Percentiles rank a stretch among this genome's conserved stretches.
These are phyloP conservation scores for Drosophila meridiana DNA, from an alignment of 2,888 invertebrate species.

Conservation along the genomic window DNA sequence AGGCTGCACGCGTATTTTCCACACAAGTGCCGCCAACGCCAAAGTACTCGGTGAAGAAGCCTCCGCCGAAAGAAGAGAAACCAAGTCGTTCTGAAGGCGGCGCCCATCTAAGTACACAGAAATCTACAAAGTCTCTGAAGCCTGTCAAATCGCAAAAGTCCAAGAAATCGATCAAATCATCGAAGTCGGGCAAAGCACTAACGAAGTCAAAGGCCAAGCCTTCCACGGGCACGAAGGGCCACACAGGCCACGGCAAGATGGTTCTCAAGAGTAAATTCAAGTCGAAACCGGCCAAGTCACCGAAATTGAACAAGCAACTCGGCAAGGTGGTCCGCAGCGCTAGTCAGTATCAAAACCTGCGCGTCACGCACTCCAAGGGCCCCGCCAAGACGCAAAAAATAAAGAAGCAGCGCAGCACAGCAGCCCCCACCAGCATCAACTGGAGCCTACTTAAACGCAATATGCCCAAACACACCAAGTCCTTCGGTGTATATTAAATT, in stretches of 20 bases:
- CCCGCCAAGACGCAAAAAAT: constrained; percentile 34
- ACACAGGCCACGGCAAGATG: constrained; percentile 55
- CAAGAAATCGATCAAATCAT: constrained; percentile 47
- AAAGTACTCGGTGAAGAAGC: constrained; percentile 56
- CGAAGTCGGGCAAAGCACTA: constrained; percentile 43
- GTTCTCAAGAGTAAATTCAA: constrained; percentile 53
- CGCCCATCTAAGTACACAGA: constrained; percentile 31
- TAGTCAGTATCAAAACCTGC: constrained; percentile 62
- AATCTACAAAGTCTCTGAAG: constrained; percentile 36
- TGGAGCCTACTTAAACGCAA: constrained; percentile 66
- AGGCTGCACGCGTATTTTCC: constrained; percentile 67
- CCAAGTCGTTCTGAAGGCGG: constrained; percentile 52
- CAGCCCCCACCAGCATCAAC: constrained; percentile 61
- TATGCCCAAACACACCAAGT: constrained; percentile 44
- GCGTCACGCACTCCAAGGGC: constrained; percentile 46
- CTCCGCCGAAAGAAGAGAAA: constrained; percentile 6
- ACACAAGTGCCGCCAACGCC: constrained; percentile 49
- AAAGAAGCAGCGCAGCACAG: constrained; percentile 18
- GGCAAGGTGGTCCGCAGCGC: constrained; percentile 56
- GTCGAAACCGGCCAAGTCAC: constrained; percentile 11
- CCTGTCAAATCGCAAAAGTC: constrained; percentile 48
- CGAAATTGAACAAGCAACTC: constrained; percentile 21
- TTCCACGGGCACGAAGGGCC: constrained; percentile 8
- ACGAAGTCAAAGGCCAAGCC: constrained; percentile 24
- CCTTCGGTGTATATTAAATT: constrained; percentile 31